phyloP scores from a whole-genome alignment of 2,888 invertebrate species.

The Agrochola lychnidis region DNA sequence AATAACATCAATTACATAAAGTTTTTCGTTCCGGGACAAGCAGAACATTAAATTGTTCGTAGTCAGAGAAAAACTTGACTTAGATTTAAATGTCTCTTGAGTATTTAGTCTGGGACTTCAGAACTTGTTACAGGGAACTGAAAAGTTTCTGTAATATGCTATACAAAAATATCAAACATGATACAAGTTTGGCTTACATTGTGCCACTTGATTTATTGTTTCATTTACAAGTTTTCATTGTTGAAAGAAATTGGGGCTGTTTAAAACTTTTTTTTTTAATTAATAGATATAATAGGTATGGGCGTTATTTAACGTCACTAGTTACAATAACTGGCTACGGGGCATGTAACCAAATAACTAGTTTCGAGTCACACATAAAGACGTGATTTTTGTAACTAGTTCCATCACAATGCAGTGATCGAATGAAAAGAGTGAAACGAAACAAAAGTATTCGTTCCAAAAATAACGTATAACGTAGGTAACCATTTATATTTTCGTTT shows the following conservation, averaged over 20 bases:
- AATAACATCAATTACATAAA: slow-evolving; percentile 78
- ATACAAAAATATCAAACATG: slow-evolving; percentile 68
- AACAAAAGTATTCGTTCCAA: no score
- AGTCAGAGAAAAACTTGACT: slow-evolving; percentile 77
- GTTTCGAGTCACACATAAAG: no score
- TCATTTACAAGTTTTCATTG: slow-evolving; percentile 45
- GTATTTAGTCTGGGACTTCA: slow-evolving; percentile 76
- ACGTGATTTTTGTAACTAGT: no score
- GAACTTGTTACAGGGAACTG: slow-evolving; percentile 71
- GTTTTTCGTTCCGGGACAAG: slow-evolving; percentile 71
- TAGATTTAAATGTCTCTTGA: slow-evolving; percentile 84
- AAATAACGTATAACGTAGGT: no score
- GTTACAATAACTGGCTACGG: no score
- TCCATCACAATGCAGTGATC: no score
- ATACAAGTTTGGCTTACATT: slow-evolving; percentile 42
- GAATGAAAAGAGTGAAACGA: no score
- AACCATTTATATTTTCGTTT: no score
- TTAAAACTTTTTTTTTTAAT: slow-evolving; percentile 39
- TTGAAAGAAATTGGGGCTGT: slow-evolving; percentile 4
- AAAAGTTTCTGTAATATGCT: slow-evolving; percentile 65
- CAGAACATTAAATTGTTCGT: slow-evolving; percentile 74
- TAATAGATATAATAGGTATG: no score
- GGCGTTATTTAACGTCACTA: no score
- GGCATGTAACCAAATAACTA: no score
- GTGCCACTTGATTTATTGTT: slow-evolving; percentile 66